Evolutionary conservation across 2,113 vertebrate species (phyloP), one percentile per base, ranked within the genome.

Genomic region (Myrmecophaga tridactyla): DNA sequence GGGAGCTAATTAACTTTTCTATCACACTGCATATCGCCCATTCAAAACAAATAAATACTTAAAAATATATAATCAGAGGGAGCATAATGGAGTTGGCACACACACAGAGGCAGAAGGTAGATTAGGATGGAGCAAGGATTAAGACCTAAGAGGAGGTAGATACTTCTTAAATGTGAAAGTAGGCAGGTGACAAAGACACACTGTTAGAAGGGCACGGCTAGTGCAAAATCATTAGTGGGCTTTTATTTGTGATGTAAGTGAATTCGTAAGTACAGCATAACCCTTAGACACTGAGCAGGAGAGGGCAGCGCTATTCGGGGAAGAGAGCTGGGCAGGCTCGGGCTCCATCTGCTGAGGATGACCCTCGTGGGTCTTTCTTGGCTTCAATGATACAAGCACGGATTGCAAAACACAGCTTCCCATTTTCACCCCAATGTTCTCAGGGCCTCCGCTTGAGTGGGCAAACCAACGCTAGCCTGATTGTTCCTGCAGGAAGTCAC

Each of bases 31-130:
- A 46, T 53, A 48, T 48, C 56, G 39, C 72, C 18, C 53, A 88
- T 87, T 80, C 65, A 85, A 86, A 94, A 94, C 18, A 94, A 94
- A 62, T 41, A 73, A 84, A 72, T 73, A 60, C 39, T 63, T 70
- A 23, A 8, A 82, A 69, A n/a, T 53, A 53, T 46, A 7, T 46
- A 31, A 83, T 53, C 43, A 62, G 0, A 29, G 62, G 18, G 1
- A 65, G 15, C 27, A 9, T 6, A n/a, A 36, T 1, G 39, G 58
- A 93, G 27, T 0, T 53, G 41, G 67, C 43, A 36, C 31, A 20
- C 10, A 72, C 27, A 87, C 48, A 76, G 17, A 78, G 36, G 65
- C 14, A 85, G 39, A 82, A 62, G 46, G n/a, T 3, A 80, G n/a
- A 14, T 34, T 63, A 81, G 70, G 65, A 76, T 4, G 27, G 23